Evolutionary conservation across 64 coral and sea anemone genomes (phyloP).

Genomic region (Porites lutea): DNA sequence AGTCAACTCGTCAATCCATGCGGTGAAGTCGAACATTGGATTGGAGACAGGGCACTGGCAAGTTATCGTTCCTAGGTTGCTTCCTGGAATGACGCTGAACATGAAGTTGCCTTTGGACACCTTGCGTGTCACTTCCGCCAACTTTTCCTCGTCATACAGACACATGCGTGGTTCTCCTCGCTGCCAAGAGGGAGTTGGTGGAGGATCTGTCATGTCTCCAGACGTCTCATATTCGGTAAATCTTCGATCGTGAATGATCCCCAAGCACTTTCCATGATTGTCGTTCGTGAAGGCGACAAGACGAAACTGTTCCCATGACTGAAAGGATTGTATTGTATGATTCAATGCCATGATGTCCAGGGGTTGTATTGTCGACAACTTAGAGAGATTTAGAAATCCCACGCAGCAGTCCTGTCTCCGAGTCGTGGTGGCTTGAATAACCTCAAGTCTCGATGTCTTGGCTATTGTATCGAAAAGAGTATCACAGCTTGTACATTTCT

Average conservation of each 20-base stretch:
- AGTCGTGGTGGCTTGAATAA: not conserved
- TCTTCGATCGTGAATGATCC: too few species aligned
- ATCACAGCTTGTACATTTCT: not conserved
- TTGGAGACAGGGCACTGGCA: not conserved
- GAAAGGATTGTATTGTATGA: not conserved
- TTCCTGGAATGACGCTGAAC: not conserved
- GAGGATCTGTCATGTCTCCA: too few species aligned
- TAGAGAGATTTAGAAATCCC: not conserved
- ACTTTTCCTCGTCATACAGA: not conserved
- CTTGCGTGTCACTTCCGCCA: not conserved
- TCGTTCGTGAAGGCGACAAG: too few species aligned
- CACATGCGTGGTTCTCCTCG: not conserved
- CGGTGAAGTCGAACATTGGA: not conserved
- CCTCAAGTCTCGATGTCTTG: not conserved
- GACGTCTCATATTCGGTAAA: too few species aligned
- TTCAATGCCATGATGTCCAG: not conserved
- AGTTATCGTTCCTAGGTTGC: not conserved
- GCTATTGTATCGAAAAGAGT: not conserved
- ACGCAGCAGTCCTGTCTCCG: not conserved
- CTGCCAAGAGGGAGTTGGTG: not conserved
- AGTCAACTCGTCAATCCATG: not conserved
- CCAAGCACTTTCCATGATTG: too few species aligned
- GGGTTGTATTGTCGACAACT: not conserved
- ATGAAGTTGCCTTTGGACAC: not conserved
- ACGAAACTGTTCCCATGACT: too few species aligned